A percentile compares a stretch with the other conserved stretches of the same genome.
Conservation (phyloP, 2,888 invertebrate species). For the Eupsilia transversa region DNA sequence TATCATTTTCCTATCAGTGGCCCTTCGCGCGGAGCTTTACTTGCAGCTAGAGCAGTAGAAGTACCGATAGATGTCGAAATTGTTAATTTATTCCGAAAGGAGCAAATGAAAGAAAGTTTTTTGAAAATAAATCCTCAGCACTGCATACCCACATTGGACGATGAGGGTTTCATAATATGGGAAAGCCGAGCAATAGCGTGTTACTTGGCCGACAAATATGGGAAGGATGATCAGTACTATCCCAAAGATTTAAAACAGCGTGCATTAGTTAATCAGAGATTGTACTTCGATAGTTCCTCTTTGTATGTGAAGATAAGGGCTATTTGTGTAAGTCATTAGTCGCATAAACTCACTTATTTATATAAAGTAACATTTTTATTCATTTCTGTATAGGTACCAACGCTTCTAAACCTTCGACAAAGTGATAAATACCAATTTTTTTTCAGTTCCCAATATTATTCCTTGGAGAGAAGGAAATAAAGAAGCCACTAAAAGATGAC, state of each 20-base stretch:
- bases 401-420: background rate
- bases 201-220: conserved; percentile 92
- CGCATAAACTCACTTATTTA: conserved; percentile 66
- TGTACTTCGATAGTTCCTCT: conserved; percentile 92
- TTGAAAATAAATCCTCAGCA: conserved; percentile 92
- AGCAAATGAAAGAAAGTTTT: conserved; percentile 90
- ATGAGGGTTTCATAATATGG: conserved; percentile 92
- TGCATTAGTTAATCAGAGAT: conserved; percentile 91
- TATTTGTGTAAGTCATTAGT: conserved; percentile 87
- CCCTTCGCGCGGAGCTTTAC: conserved; percentile 91
- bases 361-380: background rate
- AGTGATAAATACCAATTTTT: background rate
- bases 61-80: conserved; percentile 88
- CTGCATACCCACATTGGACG: conserved; percentile 92
- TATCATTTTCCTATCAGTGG: conserved; percentile 92
- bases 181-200: conserved; percentile 92
- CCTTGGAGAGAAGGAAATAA: conserved; percentile 90
- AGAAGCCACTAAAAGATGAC: conserved; percentile 88
- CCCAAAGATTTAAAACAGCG: conserved; percentile 90
- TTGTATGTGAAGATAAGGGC: conserved; percentile 92
- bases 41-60: conserved; percentile 91
- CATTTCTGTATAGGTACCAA: background rate
- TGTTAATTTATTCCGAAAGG: conserved; percentile 90
- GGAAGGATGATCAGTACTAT: conserved; percentile 91
- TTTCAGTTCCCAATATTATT: conserved; percentile 91